Evolutionary conservation across 2,888 invertebrate species (phyloP), one percentile per base, ranked within the genome.

Genomic region (Drosophila limbata): DNA sequence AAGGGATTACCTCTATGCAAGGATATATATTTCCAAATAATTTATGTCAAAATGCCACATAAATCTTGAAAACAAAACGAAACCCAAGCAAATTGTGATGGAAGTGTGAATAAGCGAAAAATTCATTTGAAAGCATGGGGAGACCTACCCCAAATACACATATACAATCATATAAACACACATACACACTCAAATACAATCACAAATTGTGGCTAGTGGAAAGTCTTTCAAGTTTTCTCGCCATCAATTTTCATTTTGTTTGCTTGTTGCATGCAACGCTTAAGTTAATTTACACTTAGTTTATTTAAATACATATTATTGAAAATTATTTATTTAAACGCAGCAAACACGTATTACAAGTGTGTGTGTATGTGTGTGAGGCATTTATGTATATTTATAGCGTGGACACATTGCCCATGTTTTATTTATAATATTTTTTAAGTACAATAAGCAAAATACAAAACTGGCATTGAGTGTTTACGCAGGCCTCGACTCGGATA

Each of bases 401-500:
- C 35, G 28, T 37, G 39, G 53, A 69, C 69, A 83, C 84, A 60
- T 55, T 51, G 66, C 55, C 69, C 69, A 82, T 83, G 82, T 85
- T 75, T 86, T 88, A 84, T 84, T 86, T 84, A 84, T 86, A 88
- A 75, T 65, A 75, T 28, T 28, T 70, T 77, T 84, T 55, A 75
- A 70, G 84, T 70, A 81, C 74, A 75, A 73, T 69, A 56, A 73
- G 55, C 76, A 59, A 57, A 53, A 21, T 53, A 52, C 81, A 71
- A 76, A 84, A 78, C 65, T 82, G 76, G 45, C 88, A 81, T 73
- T 77, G 73, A 64, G 48, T 82, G 59, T 66, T 83, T 66, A 63
- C 72, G 64, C 59, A 65, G 77, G 64, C 77, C 70, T 60, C 66
- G 33, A 40, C 35, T 51, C n/a, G 62, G 3, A 6, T 21, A 25